Percentiles rank a stretch among this genome's conserved stretches.
These are phyloP conservation scores for Pithecia hirsuta DNA, from an alignment of 2,797 vertebrate genomes.

Conservation along the genomic window DNA sequence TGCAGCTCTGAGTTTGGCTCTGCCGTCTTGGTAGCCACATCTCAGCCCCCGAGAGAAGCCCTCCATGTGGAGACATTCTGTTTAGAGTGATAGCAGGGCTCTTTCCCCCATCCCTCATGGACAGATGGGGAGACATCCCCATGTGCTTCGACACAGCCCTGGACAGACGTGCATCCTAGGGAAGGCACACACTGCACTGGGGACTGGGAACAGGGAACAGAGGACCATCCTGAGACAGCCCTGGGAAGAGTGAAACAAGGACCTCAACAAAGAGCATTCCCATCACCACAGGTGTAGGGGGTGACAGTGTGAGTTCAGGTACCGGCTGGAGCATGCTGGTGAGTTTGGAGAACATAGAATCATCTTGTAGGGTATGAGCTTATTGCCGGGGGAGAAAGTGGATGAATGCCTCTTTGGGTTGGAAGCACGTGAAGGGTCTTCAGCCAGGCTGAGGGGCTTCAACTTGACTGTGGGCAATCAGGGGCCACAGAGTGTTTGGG, in stretches of 20 bases:
- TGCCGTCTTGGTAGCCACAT: neutral
- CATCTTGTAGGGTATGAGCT: neutral
- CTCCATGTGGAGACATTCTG: neutral
- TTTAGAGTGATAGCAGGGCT: neutral
- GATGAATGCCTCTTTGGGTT: neutral
- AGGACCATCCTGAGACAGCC: neutral
- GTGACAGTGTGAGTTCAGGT: neutral
- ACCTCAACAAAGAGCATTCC: neutral
- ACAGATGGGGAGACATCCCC: neutral
- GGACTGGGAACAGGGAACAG: neutral
- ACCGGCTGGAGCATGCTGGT: neutral
- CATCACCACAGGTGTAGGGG: neutral
- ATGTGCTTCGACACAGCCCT: neutral
- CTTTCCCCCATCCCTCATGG: neutral
- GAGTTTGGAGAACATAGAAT: neutral
- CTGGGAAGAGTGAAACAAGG: neutral
- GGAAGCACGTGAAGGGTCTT: neutral
- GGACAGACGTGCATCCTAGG: neutral
- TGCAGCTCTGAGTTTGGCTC: neutral
- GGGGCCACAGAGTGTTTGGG: neutral
- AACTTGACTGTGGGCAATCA: neutral
- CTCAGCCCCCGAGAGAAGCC: neutral
- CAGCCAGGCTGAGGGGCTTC: neutral
- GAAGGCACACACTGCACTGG: neutral
- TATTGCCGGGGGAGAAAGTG: neutral